Evolutionary conservation across 2,797 vertebrate genomes (phyloP), one percentile per base, ranked within the genome.

Genomic region (Uromys caudimaculatus): DNA sequence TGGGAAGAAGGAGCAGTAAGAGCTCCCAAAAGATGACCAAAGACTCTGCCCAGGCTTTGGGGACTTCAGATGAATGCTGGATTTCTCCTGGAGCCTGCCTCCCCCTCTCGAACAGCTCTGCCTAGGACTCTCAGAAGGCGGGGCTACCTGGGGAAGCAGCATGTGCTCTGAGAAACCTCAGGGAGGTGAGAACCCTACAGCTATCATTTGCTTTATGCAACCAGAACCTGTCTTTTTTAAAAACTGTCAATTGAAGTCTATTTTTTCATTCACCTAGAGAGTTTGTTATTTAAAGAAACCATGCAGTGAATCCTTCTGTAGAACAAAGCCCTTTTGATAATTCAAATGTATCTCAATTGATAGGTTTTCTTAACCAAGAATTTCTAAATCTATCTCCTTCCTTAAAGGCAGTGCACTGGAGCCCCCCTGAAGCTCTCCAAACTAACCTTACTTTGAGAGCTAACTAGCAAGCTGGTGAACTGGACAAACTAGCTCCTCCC

Each of bases 221-320:
- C 29, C 11, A 93, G 83, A 44, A 82, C 54, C 47, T 89, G 6
- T 89, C 88, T 92, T 85, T 47, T 23, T 23, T 52, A 75, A 29
- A 73, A 32, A 81, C 8, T 78, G 23, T 84, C 85, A 91, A 44
- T 6, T 85, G 86, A 96, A 62, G 44, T 62, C 24, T 89, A 75
- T 88, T 91, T 95, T 92, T 85, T 54, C 58, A 69, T 64, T 96
- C 35, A 90, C 47, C 67, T 87, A 85, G 44, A 38, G 50, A 96
- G 56, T 86, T 91, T 93, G 60, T 50, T 94, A 94, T 92, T 97
- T 97, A 90, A 96, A 95, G 84, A n/a, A 78, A 90, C 3, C 44
- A 67, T 92, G 79, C 73, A 77, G 41, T 16, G 71, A 95, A 93
- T 96, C 60, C 41, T 90, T 90, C 75, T 90, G 21, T 52, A 95